Evolutionary conservation across 2,888 invertebrate genomes (phyloP), one percentile per base, ranked within the genome.

Genomic region (Xiphydria camelus): DNA sequence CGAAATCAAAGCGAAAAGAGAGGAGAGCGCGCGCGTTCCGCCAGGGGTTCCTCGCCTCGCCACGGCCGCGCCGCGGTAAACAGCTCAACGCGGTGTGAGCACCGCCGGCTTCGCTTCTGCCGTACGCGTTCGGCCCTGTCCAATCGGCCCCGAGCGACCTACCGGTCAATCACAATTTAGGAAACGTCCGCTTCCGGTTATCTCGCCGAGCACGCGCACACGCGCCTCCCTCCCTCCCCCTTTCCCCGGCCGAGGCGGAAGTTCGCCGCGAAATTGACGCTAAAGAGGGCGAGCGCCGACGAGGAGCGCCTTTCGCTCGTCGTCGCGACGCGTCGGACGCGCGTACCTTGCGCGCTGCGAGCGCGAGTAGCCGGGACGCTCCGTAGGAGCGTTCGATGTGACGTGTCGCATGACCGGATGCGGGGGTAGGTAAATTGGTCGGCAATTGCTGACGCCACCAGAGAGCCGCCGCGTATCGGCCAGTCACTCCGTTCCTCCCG

Each of bases 401-500:
- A 66, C 64, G 63, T 64, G 68, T 71, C 69, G 68, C 72, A 70
- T 68, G 70, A 75, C 75, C 73, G 75, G 75, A 75, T 73, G 75
- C 69, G 73, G 74, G 74, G 74, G 73, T 75, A 74, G 72, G 74
- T 73, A 72, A 75, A 75, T 74, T 75, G 70, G 68, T 66, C 69
- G 66, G 70, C 73, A 75, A 75, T 75, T 75, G 74, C 68, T 70
- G 69, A 74, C 71, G 73, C 73, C 72, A 73, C 73, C 64, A 66
- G 60, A n/a, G n/a, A 64, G 66, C 64, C 62, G 68, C 65, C 66
- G 69, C 61, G 68, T 63, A 73, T 73, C 69, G 68, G 69, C 65
- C 66, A 68, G 64, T 68, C 67, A 65, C 66, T 68, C 66, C 56
- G 57, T 56, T 57, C 55, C 53, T 55, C 49, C 12, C 15, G 50